Percentiles rank a stretch among this genome's conserved stretches.
These are phyloP conservation scores for Mastomys natalensis DNA, from an alignment of 2,113 vertebrate genomes.

Conservation along the genomic window DNA sequence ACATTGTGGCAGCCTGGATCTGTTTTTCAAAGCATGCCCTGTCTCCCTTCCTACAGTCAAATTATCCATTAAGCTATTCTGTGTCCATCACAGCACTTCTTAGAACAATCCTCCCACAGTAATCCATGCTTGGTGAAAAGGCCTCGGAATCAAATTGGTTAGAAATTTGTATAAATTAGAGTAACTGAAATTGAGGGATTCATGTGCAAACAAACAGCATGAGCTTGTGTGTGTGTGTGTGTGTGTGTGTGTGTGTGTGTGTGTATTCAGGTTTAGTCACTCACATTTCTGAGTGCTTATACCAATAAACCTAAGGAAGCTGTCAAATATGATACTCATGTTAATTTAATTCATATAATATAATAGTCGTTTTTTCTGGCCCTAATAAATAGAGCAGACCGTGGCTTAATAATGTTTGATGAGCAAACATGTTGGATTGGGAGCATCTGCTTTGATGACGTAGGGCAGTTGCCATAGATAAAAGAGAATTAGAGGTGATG, in stretches of 20 bases:
- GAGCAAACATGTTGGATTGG: constrained; percentile 53
- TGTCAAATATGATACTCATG: constrained; percentile 37
- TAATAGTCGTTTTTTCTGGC: constrained; percentile 60
- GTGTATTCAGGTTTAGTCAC: background rate
- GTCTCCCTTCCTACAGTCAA: background rate
- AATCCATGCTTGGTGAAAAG: background rate
- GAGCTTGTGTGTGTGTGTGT: background rate
- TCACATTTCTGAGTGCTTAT: constrained; percentile 54
- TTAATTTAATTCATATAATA: constrained; percentile 65
- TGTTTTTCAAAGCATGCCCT: background rate
- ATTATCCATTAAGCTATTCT: background rate
- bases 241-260: background rate
- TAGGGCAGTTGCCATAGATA: constrained; percentile 40
- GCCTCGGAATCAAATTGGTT: background rate
- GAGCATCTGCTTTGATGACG: constrained; percentile 70
- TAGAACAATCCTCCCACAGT: background rate
- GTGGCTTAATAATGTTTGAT: constrained; percentile 40
- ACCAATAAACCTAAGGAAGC: constrained; percentile 60
- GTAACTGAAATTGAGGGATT: background rate
- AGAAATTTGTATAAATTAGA: background rate
- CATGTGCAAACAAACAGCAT: background rate
- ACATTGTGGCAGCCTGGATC: background rate
- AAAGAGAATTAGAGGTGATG: background rate
- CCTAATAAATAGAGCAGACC: constrained; percentile 64
- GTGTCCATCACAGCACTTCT: background rate